Evolutionary conservation across 53 echinoderm and acorn worm genomes (phyloP), one percentile per base, ranked within the genome.

Genomic region (Echinometra lucunter): DNA sequence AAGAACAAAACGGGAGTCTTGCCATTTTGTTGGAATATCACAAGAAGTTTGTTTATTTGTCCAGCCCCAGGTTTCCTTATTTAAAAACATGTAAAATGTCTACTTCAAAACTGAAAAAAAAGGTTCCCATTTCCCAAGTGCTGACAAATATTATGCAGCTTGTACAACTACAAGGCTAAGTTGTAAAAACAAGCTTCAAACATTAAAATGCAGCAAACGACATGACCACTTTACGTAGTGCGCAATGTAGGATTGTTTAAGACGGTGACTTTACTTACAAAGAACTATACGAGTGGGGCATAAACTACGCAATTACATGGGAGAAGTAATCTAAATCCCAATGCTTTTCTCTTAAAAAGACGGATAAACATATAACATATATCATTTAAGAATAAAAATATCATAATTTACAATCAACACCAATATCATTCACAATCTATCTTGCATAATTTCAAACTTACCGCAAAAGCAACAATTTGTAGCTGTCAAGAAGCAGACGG

Each of bases 11-110:
- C 66, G 66, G 66, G 66, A 66, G 66, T 66, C 66, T 66, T 66
- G 66, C 66, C 66, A 66, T 66, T 66, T 66, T 66, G 66, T 25
- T 66, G 66, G 66, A 66, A 66, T 66, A 66, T 66, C 66, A 66
- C 66, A 66, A 66, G 66, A 66, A 66, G 66, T 66, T 66, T 66
- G 66, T 66, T 66, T 66, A 66, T 66, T 66, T 66, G 66, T 66
- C 66, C 66, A 66, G 66, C 66, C 66, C 66, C 66, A 66, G 66
- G 66, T 66, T 66, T 66, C 66, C 66, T 66, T 66, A 66, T 66
- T 66, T 66, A 66, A 66, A 66, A 66, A 66, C 66, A 66, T 66
- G 66, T 66, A 66, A 66, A 66, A 66, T 66, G 66, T 66, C 66
- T 66, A 66, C 66, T 66, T 66, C 66, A 66, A 66, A 66, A 66